phyloP scores from a whole-genome alignment of 2,797 vertebrate genomes.

The Darevskia mixta region DNA sequence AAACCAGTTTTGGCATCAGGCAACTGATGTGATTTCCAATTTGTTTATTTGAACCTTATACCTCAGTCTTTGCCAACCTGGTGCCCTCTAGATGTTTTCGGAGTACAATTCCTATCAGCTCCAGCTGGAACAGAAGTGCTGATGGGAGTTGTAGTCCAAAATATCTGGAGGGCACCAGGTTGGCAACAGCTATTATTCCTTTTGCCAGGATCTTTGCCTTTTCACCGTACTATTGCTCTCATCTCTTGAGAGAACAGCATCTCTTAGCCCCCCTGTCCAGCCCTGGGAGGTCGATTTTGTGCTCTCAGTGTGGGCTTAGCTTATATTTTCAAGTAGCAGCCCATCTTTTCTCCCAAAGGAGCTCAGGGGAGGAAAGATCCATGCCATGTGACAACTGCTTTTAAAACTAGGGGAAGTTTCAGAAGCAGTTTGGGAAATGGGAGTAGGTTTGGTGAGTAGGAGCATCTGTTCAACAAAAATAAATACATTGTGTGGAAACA shows the following conservation, averaged over 20 bases:
- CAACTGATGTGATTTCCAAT: neutral
- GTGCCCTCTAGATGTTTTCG: no score
- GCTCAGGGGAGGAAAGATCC: no score
- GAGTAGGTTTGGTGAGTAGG: no score
- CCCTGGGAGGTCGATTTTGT: neutral
- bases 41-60: constrained; percentile 4
- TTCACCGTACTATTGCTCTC: neutral
- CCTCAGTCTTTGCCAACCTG: no score
- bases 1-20: neutral
- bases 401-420: neutral
- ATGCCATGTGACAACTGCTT: neutral
- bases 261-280: no score
- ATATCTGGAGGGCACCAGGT: no score
- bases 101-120: no score
- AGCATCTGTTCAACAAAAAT: no score
- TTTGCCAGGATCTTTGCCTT: neutral
- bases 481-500: no score
- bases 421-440: neutral
- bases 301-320: neutral
- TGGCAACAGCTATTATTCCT: neutral
- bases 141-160: no score
- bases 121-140: no score
- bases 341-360: neutral
- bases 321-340: neutral
- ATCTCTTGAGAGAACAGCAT: constrained; percentile 1